A percentile compares a stretch with the other conserved stretches of the same genome.
These are phyloP conservation scores for Hippocampus guttulatus DNA, from an alignment of 2,113 vertebrate genomes.

Conservation along the genomic window DNA sequence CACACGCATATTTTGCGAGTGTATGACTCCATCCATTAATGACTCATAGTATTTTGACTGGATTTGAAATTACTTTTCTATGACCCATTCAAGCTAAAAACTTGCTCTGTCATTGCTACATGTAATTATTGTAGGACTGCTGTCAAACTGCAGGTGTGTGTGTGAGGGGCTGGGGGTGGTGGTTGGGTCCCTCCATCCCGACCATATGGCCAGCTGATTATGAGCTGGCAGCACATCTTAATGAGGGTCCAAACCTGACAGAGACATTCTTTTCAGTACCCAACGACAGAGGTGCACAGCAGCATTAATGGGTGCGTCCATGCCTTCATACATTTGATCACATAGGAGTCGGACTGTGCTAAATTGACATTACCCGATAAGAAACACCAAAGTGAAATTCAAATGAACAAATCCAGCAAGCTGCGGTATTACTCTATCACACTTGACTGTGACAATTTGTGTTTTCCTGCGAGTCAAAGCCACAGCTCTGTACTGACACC, in stretches of 20 bases:
- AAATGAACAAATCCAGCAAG: conserved; percentile 4
- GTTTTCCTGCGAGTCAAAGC: not conserved
- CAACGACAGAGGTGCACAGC: not conserved
- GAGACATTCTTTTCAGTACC: conserved; percentile 39
- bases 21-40: not conserved
- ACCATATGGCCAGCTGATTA: conserved; percentile 57
- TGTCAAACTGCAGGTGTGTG: conserved; percentile 23
- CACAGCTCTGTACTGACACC: conserved; percentile 54
- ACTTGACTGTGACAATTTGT: conserved; percentile 6
- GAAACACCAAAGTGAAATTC: conserved; percentile 6
- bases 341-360: not conserved
- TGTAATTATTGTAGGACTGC: conserved; percentile 19
- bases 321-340: conserved; percentile 6
- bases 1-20: conserved; percentile 10
- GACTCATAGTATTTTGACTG: not conserved
- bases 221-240: conserved; percentile 46
- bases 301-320: conserved; percentile 20
- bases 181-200: conserved; percentile 18
- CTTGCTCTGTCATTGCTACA: conserved; percentile 8
- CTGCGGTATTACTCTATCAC: conserved; percentile 5
- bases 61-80: not conserved
- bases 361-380: not conserved
- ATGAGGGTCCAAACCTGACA: conserved; percentile 55
- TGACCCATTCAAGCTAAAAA: not conserved
- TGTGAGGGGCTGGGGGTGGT: not conserved